Percentiles rank a stretch among this genome's conserved stretches.
Evolutionary conservation across 1,140 invertebrate genomes (phyloP).

Genomic region (Cheumatopsyche charites): DNA sequence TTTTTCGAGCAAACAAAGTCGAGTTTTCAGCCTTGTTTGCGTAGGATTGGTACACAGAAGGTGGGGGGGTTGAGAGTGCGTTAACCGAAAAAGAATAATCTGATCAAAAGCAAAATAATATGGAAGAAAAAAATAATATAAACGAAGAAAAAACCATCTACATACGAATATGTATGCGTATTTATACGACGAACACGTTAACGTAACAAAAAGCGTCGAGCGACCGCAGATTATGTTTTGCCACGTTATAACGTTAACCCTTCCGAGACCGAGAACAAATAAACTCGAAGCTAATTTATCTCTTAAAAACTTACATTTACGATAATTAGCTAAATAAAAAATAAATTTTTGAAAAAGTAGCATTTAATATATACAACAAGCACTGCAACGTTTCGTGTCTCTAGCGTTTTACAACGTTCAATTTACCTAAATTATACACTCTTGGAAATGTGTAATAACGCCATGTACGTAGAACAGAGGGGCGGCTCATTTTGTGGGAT

Average conservation of each 20-base stretch:
- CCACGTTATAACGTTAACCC: slow-evolving; percentile 10
- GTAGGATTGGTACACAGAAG: slow-evolving; percentile 2
- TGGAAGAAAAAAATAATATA: no score
- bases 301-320: background rate
- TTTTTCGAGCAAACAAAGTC: slow-evolving; percentile 8
- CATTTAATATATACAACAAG: background rate
- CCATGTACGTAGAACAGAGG: background rate
- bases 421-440: slow-evolving; percentile 11
- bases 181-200: slow-evolving; percentile 9
- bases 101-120: slow-evolving; percentile 11
- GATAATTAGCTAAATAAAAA: background rate
- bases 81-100: slow-evolving; percentile 18
- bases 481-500: slow-evolving; percentile 2
- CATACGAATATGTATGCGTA: background rate
- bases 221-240: slow-evolving; percentile 10
- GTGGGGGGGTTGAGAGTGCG: slow-evolving; percentile 12
- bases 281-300: background rate
- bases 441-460: slow-evolving; percentile 10
- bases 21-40: slow-evolving; percentile 5
- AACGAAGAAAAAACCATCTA: no score
- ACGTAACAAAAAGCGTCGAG: background rate
- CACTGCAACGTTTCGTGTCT: slow-evolving; percentile 8
- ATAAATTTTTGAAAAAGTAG: no score
- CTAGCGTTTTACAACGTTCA: slow-evolving; percentile 6
- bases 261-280: slow-evolving; percentile 2